A percentile compares a stretch with the other conserved stretches of the same genome.
These are phyloP conservation scores for Sanderia malayensis DNA, from an alignment of 30 jellyfish, hydroid and myxozoan genomes.

Conservation along the genomic window DNA sequence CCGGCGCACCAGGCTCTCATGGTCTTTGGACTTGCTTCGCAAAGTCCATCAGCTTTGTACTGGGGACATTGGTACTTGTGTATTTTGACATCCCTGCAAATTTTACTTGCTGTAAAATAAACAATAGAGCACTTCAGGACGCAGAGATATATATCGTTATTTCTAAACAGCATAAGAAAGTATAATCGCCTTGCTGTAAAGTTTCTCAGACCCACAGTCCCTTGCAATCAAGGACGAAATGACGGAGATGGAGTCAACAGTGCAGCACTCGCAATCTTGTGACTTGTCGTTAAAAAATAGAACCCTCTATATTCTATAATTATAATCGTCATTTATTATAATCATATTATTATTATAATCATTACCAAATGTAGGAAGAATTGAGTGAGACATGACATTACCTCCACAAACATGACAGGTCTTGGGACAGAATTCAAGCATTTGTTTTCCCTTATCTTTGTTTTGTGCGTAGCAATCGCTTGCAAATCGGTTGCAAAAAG, in stretches of 20 bases:
- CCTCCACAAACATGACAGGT: constrained; percentile 60
- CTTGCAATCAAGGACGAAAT: background rate
- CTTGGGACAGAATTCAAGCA: constrained; percentile 34
- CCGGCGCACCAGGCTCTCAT: constrained; percentile 48
- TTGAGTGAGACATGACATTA: no score
- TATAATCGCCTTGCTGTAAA: background rate
- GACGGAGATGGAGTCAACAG: background rate
- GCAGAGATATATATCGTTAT: background rate
- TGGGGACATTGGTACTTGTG: constrained; percentile 27
- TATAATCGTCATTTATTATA: no score
- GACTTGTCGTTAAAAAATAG: no score
- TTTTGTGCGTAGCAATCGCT: constrained; percentile 16
- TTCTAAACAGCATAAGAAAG: no score
- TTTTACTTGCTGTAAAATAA: background rate
- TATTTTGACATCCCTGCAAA: constrained; percentile 27
- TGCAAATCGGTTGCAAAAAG: constrained; percentile 15
- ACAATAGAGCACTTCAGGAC: background rate
- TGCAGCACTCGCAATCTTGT: background rate
- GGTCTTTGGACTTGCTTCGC: constrained; percentile 20
- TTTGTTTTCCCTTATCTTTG: constrained; percentile 32
- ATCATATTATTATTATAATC: no score
- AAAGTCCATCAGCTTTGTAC: constrained; percentile 47
- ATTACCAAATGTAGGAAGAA: no score
- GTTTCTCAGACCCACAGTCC: background rate
- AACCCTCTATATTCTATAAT: no score